Conservation (phyloP, 2,113 vertebrate genomes). For the Crocuta crocuta region DNA sequence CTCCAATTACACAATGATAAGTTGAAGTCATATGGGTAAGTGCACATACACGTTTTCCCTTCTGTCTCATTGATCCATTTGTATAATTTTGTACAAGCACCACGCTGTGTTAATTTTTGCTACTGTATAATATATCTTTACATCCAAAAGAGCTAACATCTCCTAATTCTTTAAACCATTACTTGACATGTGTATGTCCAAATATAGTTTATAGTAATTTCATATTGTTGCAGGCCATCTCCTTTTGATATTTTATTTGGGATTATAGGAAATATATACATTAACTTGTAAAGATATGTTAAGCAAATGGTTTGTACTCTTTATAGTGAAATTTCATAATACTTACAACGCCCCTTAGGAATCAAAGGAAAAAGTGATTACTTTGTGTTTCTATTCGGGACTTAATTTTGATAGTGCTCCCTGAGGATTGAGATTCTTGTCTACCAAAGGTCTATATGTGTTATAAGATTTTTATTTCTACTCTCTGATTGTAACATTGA, state of each 20-base stretch:
- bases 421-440: not conserved
- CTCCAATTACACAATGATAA: not conserved
- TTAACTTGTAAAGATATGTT: not conserved
- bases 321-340: not conserved
- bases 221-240: not conserved
- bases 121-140: not conserved
- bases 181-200: not conserved
- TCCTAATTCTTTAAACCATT: slow-evolving; percentile 5
- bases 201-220: not conserved
- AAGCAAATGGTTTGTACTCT: not conserved
- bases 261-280: not conserved
- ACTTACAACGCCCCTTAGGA: not conserved
- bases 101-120: not conserved
- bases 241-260: not conserved
- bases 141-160: not conserved
- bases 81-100: not conserved
- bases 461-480: not conserved
- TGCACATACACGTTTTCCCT: not conserved
- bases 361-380: not conserved
- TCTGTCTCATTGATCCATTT: not conserved
- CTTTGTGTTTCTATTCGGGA: not conserved
- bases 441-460: not conserved
- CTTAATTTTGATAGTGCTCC: not conserved
- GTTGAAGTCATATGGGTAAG: not conserved
- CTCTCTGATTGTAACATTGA: not conserved